Conservation (phyloP, 2,113 vertebrate genomes). For the Dasyprocta punctata region DNA sequence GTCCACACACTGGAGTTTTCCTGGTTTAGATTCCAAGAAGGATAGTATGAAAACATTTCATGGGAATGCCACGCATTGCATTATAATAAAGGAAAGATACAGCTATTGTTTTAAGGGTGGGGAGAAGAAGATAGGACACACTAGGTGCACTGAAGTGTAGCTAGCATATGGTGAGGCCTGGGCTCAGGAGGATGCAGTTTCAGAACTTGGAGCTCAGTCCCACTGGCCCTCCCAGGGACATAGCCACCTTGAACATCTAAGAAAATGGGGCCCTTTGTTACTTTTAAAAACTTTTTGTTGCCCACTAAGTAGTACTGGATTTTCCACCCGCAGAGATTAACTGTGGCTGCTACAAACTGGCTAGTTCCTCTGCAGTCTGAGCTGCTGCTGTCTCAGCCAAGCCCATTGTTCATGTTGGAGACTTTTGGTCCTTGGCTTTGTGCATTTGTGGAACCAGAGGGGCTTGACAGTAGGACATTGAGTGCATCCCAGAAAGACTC, state of each 20-base stretch:
- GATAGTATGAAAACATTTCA: neutral
- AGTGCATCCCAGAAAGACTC: neutral
- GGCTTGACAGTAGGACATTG: neutral
- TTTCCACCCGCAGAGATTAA: neutral
- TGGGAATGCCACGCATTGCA: too few species aligned
- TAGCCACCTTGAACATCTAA: neutral
- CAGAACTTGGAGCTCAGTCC: neutral
- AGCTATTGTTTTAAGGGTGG: neutral
- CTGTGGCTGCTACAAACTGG: neutral
- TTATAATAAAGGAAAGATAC: neutral
- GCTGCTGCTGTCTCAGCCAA: neutral
- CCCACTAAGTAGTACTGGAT: neutral
- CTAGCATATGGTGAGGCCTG: neutral
- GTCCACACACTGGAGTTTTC: neutral
- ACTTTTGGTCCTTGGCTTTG: neutral
- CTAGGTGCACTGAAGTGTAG: neutral
- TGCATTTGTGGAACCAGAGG: neutral
- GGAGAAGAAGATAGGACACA: neutral
- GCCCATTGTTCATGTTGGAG: neutral
- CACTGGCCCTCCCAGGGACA: neutral
- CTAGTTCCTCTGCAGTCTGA: neutral
- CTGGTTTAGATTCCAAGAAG: neutral
- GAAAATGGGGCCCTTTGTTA: neutral
- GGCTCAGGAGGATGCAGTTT: neutral
- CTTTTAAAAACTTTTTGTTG: neutral